Base-by-base conservation (phyloP, 2,888 invertebrate species). In the Tipula helvola region DNA sequence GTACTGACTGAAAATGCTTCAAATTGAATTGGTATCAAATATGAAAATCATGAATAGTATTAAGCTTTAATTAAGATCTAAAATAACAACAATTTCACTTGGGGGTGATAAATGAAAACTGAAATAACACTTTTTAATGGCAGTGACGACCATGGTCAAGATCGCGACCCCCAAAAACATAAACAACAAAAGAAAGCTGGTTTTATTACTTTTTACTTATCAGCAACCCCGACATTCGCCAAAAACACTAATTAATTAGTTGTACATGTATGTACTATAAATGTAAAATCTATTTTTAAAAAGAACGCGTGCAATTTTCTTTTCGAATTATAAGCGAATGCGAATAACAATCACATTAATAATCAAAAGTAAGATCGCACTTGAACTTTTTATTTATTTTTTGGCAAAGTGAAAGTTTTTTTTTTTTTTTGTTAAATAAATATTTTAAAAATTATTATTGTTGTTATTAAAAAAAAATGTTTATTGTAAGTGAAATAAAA, bases 401-500 rank as follows among this genome's bases (percentile, higher is more conserved):
- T 84, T 84, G 41, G 84, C 84, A 84, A 84, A 84, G 84, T 84
- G 84, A 84, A 84, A 84, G 84, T 84, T 41, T 84, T 36, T n/a
- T 13, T 16, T 39, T 36, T 36, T 36, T 36, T 83, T 52, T 44
- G 10, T 44, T 71, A 71, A 71, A 71, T 71, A 71, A 71, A 71
- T 71, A 71, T 71, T 71, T 71, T 71, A 71, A 71, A 28, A 71
- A 71, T 71, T 28, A 71, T 71, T 71, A 71, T 71, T 28, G 71
- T 71, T 28, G 28, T 71, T 71, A 71, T 71, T 71, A 71, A 71
- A 71, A 71, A 52, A 13, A 52, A 52, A 16, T 52, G 52, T 28
- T 71, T 28, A 71, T 28, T 71, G 71, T 71, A 71, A 71, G 71
- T 71, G 71, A 71, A 28, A 71, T 71, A 71, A 71, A 71, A 71